phyloP scores from a whole-genome alignment of 1,140 invertebrate species.

The Listronotus bonariensis region DNA sequence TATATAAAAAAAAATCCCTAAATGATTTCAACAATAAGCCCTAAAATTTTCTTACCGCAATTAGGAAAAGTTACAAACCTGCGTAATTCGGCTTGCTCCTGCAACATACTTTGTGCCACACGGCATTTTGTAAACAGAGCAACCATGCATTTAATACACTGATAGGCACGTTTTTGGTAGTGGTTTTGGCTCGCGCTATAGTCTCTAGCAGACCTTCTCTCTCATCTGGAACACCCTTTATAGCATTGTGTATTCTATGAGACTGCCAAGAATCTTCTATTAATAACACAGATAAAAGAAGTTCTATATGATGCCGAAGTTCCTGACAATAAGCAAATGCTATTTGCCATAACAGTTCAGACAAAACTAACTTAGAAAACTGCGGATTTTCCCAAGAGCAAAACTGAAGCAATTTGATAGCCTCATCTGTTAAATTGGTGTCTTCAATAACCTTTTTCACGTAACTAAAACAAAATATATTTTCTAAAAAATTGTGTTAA shows the following conservation, averaged over 20 bases:
- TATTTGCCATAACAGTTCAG: constrained; percentile 91
- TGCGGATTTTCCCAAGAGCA: constrained; percentile 96
- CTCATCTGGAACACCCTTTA: constrained; percentile 82
- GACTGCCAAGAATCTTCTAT: constrained; percentile 96
- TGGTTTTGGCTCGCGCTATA: constrained; percentile 90
- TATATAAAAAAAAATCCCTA: no score
- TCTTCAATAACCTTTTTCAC: constrained; percentile 97
- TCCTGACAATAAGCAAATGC: constrained; percentile 95
- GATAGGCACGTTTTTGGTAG: constrained; percentile 95
- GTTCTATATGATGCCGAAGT: constrained; percentile 87
- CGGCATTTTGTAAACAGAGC: constrained; percentile 85
- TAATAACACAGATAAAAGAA: constrained; percentile 83
- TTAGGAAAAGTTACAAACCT: constrained; percentile 62
- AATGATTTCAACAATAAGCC: no score
- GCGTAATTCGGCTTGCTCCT: constrained; percentile 76
- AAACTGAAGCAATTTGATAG: constrained; percentile 85
- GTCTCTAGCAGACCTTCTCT: constrained; percentile 92
- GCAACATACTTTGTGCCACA: constrained; percentile 74
- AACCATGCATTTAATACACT: constrained; percentile 95
- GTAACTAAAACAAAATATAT: constrained; percentile 64
- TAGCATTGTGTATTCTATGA: constrained; percentile 88
- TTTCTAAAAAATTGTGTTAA: no score
- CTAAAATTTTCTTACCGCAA: no score
- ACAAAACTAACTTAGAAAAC: constrained; percentile 85
- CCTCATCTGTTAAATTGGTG: constrained; percentile 88